A percentile compares a stretch with the other conserved stretches of the same genome.
phyloP scores from a whole-genome alignment of 2,888 invertebrate species.

The Acanthosepion pharaonis region DNA sequence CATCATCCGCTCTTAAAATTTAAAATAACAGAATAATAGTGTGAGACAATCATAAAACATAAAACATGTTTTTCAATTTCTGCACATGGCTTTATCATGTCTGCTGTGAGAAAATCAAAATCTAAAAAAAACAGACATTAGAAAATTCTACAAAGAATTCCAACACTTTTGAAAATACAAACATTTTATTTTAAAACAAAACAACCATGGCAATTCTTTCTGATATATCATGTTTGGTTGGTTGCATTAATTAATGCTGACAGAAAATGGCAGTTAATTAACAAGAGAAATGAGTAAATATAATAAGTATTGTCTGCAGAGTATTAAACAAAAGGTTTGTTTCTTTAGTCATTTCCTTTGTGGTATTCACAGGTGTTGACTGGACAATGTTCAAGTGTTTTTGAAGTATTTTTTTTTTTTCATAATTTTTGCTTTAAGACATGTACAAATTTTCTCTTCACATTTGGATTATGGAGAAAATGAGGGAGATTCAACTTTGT shows the following conservation, averaged over 20 bases:
- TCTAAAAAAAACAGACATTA: no score
- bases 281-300: no score
- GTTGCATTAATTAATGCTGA: neutral
- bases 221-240: neutral
- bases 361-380: no score
- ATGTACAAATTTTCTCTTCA: no score
- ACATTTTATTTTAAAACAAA: neutral
- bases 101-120: neutral
- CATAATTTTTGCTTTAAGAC: no score
- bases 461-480: no score
- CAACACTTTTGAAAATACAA: neutral
- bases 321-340: neutral
- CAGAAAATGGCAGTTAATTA: neutral
- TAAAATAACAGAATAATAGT: no score
- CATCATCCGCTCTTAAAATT: neutral
- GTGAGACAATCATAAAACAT: neutral
- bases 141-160: neutral
- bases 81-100: neutral
- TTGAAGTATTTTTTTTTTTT: no score
- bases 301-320: no score
- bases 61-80: neutral
- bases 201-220: neutral
- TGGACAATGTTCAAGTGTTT: no score
- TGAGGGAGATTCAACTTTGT: no score
- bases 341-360: neutral